Evolutionary conservation across 2,888 invertebrate species (phyloP).

Genomic region (Baccha elongata): DNA sequence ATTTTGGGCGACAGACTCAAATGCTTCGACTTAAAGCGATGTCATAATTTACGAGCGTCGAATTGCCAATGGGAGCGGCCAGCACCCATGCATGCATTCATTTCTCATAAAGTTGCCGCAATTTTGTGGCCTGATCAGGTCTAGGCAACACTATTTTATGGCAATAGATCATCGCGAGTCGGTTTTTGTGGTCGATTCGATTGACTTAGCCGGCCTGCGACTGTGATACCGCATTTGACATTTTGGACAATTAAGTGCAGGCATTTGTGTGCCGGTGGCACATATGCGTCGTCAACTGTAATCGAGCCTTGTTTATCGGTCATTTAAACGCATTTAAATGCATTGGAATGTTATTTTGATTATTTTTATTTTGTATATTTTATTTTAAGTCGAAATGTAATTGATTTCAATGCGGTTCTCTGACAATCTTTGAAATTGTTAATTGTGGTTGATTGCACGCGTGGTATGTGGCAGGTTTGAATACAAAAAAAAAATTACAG

Average conservation of each 20-base stretch:
- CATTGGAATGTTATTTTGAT: slow-evolving; percentile 50
- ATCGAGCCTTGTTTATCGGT: slow-evolving; percentile 53
- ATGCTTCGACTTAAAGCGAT: slow-evolving; percentile 48
- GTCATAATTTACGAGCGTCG: slow-evolving; percentile 64
- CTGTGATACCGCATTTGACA: slow-evolving; percentile 60
- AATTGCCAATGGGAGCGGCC: slow-evolving; percentile 57
- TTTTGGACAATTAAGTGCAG: slow-evolving; percentile 61
- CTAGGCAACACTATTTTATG: slow-evolving; percentile 2
- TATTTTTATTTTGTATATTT: neutral
- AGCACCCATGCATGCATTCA: slow-evolving; percentile 12
- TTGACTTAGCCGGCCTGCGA: slow-evolving; percentile 1
- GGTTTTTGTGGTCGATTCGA: slow-evolving; percentile 18
- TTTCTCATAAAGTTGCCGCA: slow-evolving; percentile 50
- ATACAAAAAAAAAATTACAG: slow-evolving; percentile 3
- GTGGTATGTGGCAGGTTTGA: slow-evolving; percentile 7
- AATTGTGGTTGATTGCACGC: slow-evolving; percentile 53
- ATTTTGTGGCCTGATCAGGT: neutral
- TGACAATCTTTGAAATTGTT: slow-evolving; percentile 45
- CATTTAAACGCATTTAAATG: slow-evolving; percentile 46
- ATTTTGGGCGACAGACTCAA: slow-evolving; percentile 27
- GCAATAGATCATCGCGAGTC: slow-evolving; percentile 51
- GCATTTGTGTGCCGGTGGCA: slow-evolving; percentile 40
- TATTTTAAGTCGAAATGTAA: slow-evolving; percentile 33
- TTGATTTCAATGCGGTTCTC: slow-evolving; percentile 55
- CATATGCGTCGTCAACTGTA: slow-evolving; percentile 52